Base-by-base conservation (phyloP, 2,888 invertebrate species). In the Aelia acuminata region DNA sequence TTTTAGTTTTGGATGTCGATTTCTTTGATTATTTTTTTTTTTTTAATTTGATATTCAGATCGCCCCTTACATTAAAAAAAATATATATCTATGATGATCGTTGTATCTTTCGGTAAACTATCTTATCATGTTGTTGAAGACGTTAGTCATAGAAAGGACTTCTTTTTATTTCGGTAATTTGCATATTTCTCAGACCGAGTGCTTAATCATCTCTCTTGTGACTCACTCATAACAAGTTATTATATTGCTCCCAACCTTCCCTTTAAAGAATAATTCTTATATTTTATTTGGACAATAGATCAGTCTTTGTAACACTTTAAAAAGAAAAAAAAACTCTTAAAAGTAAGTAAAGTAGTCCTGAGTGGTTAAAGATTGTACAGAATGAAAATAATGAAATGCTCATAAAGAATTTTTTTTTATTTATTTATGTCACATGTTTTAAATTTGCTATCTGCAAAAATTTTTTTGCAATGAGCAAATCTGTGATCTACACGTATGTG, bases 151-250 rank as follows among this genome's bases (percentile, higher is more conserved):
- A 7, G 63, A 13, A 70, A 35, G 18, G 7, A 35, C 63, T 70
- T 70, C 18, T 70, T 70, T 35, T 70, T 70, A 70, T 35, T 70
- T 70, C 7, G 63, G 35, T 70, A 70, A 70, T 70, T 70, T 70
- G 63, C 63, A 70, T 70, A 70, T 70, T 70, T 70, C 63, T 35
- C 63, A 35, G 18, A 35, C 26, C 26, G 63, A 70, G 63, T 18
- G 63, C 63, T 70, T 70, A 70, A 70, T 70, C 63, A 70, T 35
- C 63, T 31, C 35, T 31, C 3, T 31, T 35, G 0, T 70, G 63
- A 70, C 63, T 70, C 63, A 70, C 63, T 35, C 18, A 0, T 70
- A 35, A 70, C 31, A 35, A 70, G 63, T 70, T 70, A 70, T 70
- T 35, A 35, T 70, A 18, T 70, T 70, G 18, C 63, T 31, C 4